Conservation (phyloP, 2,888 invertebrate species). For the Chelonus formosanus region DNA sequence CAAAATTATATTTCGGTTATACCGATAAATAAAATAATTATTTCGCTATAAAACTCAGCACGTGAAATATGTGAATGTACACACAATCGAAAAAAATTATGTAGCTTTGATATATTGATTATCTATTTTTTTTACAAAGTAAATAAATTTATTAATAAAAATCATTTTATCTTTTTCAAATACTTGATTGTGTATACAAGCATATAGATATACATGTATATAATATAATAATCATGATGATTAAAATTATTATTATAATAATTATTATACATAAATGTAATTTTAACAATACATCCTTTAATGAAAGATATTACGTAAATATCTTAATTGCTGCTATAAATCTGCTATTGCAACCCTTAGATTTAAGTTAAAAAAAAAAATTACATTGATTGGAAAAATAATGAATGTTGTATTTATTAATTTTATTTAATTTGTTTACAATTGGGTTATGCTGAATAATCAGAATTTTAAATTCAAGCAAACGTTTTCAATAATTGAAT, state of each 20-base stretch:
- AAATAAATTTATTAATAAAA: too few species aligned
- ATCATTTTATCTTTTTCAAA: too few species aligned
- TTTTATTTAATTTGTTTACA: too few species aligned
- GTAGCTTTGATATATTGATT: neutral
- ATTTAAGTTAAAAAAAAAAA: constrained; percentile 45
- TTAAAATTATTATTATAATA: constrained; percentile 45
- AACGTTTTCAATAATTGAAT: too few species aligned
- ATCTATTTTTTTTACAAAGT: too few species aligned
- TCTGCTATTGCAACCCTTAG: constrained; percentile 53
- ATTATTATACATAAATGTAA: constrained; percentile 43
- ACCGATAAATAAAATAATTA: too few species aligned
- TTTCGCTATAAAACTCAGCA: constrained; percentile 36
- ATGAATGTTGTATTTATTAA: neutral
- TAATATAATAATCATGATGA: constrained; percentile 51
- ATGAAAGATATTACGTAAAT: too few species aligned
- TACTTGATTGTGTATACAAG: constrained; percentile 39
- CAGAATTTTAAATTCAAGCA: too few species aligned
- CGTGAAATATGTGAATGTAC: constrained; percentile 43
- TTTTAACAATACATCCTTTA: too few species aligned
- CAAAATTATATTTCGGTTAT: too few species aligned
- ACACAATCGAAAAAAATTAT: constrained; percentile 7
- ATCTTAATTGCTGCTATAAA: constrained; percentile 44
- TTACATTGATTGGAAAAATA: neutral
- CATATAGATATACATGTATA: constrained; percentile 48
- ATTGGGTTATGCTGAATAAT: too few species aligned